Conservation (phyloP, 2,797 vertebrate species). For the Brotula barbata region DNA sequence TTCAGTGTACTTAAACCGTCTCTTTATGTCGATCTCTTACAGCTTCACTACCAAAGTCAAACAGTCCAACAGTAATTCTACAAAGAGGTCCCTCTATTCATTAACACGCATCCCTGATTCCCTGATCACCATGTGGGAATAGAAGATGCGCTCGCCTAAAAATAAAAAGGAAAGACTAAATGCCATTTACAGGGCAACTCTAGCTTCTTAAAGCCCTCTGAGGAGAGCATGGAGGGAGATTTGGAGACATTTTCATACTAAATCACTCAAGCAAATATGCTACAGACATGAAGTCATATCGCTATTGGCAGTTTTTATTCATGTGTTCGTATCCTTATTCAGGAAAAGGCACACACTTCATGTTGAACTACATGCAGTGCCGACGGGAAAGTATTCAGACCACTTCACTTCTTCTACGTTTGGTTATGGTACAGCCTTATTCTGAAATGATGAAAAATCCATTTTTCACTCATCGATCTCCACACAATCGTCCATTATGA, state of each 20-base stretch:
- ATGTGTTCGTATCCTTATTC: background rate
- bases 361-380: too few relatives aligned
- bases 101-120: conserved; percentile 70
- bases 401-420: too few relatives aligned
- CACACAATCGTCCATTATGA: too few relatives aligned
- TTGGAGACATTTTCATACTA: conserved; percentile 51
- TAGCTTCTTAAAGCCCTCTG: conserved; percentile 50
- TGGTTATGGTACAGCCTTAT: too few relatives aligned
- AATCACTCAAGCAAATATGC: conserved; percentile 45
- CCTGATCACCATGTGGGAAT: conserved; percentile 63
- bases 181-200: conserved; percentile 60
- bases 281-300: conserved; percentile 24
- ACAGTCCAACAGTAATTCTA: conserved; percentile 61
- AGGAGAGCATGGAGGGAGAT: conserved; percentile 56
- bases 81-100: conserved; percentile 65
- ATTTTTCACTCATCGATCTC: too few relatives aligned
- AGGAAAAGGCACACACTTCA: background rate
- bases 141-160: conserved; percentile 60
- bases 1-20: background rate
- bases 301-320: background rate
- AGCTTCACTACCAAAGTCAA: conserved; percentile 54
- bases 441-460: too few relatives aligned
- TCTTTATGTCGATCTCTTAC: conserved; percentile 52
- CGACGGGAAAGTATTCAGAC: too few relatives aligned
- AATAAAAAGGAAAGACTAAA: conserved; percentile 62